Conservation (phyloP, 1,140 invertebrate species). For the Bombus soroeensis region DNA sequence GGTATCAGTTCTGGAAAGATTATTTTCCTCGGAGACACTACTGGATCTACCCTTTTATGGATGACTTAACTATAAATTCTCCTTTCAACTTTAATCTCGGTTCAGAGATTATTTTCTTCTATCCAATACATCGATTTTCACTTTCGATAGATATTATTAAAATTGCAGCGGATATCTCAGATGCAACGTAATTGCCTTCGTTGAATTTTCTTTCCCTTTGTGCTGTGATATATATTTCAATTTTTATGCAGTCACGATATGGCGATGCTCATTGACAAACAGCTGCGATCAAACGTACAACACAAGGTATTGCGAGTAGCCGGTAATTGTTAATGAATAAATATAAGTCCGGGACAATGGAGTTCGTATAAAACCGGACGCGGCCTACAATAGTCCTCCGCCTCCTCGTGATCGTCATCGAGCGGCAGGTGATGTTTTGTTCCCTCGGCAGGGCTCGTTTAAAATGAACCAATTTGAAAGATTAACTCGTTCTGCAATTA, state of each 20-base stretch:
- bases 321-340: slow-evolving; percentile 77
- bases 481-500: slow-evolving; percentile 60
- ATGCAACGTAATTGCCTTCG: background rate
- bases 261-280: slow-evolving; percentile 35
- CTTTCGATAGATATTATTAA: background rate
- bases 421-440: slow-evolving; percentile 70
- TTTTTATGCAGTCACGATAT: slow-evolving; percentile 39
- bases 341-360: slow-evolving; percentile 72
- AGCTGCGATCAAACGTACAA: slow-evolving; percentile 58
- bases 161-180: background rate
- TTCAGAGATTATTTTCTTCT: slow-evolving; percentile 11
- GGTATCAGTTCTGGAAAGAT: slow-evolving; percentile 73
- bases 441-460: slow-evolving; percentile 53
- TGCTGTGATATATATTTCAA: slow-evolving; percentile 28
- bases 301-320: slow-evolving; percentile 49
- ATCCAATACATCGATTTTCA: background rate
- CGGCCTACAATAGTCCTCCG: slow-evolving; percentile 67
- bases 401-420: slow-evolving; percentile 53
- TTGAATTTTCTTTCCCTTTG: background rate
- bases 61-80: slow-evolving; percentile 69
- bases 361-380: slow-evolving; percentile 68
- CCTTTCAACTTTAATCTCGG: background rate
- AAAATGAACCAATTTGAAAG: slow-evolving; percentile 61
- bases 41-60: slow-evolving; percentile 74
- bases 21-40: slow-evolving; percentile 73